phyloP scores from a whole-genome alignment of 2,113 vertebrate genomes.

The Amia ocellicauda region DNA sequence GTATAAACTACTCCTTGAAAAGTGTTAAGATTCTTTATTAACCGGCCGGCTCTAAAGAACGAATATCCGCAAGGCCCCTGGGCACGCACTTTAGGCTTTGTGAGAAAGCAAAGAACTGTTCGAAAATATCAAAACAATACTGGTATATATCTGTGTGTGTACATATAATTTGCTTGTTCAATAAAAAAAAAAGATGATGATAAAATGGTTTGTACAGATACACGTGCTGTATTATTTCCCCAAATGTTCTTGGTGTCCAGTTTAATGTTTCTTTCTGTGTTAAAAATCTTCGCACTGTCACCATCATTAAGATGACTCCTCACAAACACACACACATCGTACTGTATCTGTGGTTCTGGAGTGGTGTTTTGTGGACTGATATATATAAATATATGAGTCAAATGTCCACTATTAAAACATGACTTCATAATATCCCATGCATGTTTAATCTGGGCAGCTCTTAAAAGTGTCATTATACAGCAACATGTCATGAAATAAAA shows the following conservation, averaged over 20 bases:
- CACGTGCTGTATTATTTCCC: no score
- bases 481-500: no score
- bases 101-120: conserved; percentile 28
- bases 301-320: no score
- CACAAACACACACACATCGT: not conserved
- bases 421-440: no score
- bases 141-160: conserved; percentile 47
- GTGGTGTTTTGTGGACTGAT: not conserved
- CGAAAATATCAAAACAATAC: not conserved
- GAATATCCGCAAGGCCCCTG: conserved; percentile 38
- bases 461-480: no score
- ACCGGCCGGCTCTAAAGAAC: conserved; percentile 4
- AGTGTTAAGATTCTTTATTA: not conserved
- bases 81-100: conserved; percentile 43
- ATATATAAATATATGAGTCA: no score
- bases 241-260: not conserved
- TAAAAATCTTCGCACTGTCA: no score
- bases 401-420: no score
- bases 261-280: not conserved
- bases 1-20: no score
- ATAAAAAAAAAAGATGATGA: conserved; percentile 39
- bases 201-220: no score
- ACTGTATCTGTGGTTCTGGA: not conserved
- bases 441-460: no score
- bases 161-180: conserved; percentile 68